These are phyloP conservation scores for Nomada goodeniana DNA, from an alignment of 2,888 invertebrate genomes.

Conservation along the genomic window DNA sequence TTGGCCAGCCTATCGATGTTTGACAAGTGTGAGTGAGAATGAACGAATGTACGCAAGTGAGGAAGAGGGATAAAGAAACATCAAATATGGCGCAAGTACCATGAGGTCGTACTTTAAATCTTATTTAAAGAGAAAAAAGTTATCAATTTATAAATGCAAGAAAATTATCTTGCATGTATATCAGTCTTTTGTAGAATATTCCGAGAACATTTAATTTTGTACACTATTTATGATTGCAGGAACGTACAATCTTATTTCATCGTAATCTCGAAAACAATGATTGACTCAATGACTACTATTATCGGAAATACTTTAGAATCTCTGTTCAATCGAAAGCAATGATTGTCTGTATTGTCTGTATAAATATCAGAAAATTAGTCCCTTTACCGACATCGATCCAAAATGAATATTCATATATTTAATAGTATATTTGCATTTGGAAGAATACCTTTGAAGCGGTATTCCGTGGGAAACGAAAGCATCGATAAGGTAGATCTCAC, in stretches of 20 bases:
- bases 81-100: neutral
- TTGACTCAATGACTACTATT: neutral
- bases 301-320: neutral
- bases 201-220: neutral
- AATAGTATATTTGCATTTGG: too few species aligned
- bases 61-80: neutral
- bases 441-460: neutral
- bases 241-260: neutral
- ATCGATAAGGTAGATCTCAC: conserved; percentile 33
- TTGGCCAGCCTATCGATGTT: conserved; percentile 23
- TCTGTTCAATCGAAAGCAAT: neutral
- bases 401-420: neutral
- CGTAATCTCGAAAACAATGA: neutral
- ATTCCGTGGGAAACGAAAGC: neutral
- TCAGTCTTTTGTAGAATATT: neutral
- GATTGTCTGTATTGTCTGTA: neutral
- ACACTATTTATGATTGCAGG: neutral
- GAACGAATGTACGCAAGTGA: neutral
- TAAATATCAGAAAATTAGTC: neutral
- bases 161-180: neutral
- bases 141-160: neutral
- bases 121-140: neutral
- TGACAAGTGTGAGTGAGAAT: neutral
- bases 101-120: conserved; percentile 30
- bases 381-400: neutral